Percentiles rank a stretch among this genome's conserved stretches.
Evolutionary conservation across 1,140 invertebrate species (phyloP).

Genomic region (Papilio aristodemus): DNA sequence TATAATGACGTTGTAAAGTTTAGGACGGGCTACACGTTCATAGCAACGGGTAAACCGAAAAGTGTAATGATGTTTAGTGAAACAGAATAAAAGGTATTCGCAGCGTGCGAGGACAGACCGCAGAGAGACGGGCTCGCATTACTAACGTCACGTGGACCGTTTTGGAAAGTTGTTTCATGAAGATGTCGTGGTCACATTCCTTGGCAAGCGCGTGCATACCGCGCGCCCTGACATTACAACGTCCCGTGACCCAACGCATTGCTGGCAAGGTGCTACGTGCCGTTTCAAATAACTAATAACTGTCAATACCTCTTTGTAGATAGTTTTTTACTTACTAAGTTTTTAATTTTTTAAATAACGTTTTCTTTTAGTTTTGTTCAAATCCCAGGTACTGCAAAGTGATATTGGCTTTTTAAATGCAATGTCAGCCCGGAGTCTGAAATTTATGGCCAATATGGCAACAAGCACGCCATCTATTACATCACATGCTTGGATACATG

Average conservation of each 20-base stretch:
- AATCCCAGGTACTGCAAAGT: too few species aligned
- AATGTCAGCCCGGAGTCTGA: too few species aligned
- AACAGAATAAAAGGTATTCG: conserved; percentile 28
- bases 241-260: conserved; percentile 54
- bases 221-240: conserved; percentile 51
- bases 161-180: conserved; percentile 68
- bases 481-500: neutral
- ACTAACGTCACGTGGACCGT: conserved; percentile 41
- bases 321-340: neutral
- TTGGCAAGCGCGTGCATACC: conserved; percentile 69
- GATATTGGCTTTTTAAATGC: too few species aligned
- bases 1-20: conserved; percentile 9
- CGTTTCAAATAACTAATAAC: conserved; percentile 70
- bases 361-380: neutral
- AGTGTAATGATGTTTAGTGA: conserved; percentile 17
- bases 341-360: neutral
- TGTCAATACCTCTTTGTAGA: conserved; percentile 39
- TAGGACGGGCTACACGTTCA: neutral
- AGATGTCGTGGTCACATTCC: conserved; percentile 70
- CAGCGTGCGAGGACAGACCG: neutral
- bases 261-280: conserved; percentile 44
- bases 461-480: too few species aligned
- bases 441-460: too few species aligned
- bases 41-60: conserved; percentile 18
- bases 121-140: conserved; percentile 25